These are phyloP conservation scores for Timema cristinae DNA, from an alignment of 2,888 invertebrate species.

Conservation along the genomic window DNA sequence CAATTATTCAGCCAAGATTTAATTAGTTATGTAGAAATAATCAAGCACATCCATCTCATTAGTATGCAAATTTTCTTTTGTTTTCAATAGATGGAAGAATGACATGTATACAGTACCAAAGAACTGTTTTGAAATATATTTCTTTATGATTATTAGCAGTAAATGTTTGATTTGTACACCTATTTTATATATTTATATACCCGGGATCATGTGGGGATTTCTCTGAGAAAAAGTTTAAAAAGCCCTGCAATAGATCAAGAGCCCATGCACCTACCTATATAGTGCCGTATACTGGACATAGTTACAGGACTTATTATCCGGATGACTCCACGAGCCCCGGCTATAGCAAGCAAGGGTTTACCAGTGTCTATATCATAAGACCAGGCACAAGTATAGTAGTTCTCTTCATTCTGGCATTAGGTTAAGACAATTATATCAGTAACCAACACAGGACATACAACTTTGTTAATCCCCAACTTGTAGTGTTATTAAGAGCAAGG, in stretches of 20 bases:
- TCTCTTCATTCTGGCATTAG: constrained; percentile 72
- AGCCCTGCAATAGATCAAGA: too few species aligned
- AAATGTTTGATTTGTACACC: not conserved
- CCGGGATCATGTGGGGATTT: not conserved
- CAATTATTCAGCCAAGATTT: too few species aligned
- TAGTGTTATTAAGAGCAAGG: constrained; percentile 40
- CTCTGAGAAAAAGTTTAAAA: not conserved
- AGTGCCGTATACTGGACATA: constrained; percentile 80
- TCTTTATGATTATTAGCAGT: too few species aligned
- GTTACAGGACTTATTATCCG: constrained; percentile 80
- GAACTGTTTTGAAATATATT: too few species aligned
- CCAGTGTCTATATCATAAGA: constrained; percentile 77
- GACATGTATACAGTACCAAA: too few species aligned
- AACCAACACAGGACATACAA: not conserved
- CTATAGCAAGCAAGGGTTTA: constrained; percentile 83
- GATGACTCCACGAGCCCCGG: constrained; percentile 87
- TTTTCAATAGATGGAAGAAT: too few species aligned
- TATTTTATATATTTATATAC: not conserved
- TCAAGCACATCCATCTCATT: too few species aligned
- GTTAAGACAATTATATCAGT: constrained; percentile 18
- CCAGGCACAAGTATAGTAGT: constrained; percentile 96
- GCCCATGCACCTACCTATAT: constrained; percentile 52
- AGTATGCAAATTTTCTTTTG: too few species aligned
- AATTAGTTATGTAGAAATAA: too few species aligned
- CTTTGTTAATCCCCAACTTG: not conserved